Base-by-base conservation (phyloP, 2,888 invertebrate genomes). In the Meliscaeva auricollis region DNA sequence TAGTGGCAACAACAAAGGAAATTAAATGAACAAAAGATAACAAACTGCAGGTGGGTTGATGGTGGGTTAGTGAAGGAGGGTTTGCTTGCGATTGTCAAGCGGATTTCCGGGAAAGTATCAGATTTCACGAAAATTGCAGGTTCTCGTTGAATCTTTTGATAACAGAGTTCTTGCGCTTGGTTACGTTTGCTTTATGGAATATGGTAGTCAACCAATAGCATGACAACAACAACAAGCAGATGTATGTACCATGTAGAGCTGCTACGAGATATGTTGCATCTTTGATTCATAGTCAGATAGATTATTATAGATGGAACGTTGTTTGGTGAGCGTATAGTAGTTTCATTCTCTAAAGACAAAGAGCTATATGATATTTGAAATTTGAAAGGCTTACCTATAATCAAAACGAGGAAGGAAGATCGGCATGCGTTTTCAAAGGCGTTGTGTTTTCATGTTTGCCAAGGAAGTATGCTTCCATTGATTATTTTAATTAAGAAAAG, bases 21-120 rank as follows among this genome's bases (percentile, higher is more conserved):
- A 80, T 66, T 64, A 84, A 84, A 84, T 84, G 80, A 84, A 79
- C 74, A 70, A 60, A 38, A 69, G 78, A 78, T 78, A 69, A 78
- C 83, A 77, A 75, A 80, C 35, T 66, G 32, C 66, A 50, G n/a
- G 46, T 64, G 30, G 58, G 20, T 20, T 35, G 17, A 17, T 32
- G 15, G 26, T 30, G 44, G 58, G 77, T 6, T 6, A 35, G 9
- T 35, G 35, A 35, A 35, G 6, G 35, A 9, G 48, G 62, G 17
- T 20, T 38, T 58, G 58, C 20, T 58, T 79, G 83, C 48, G 70
- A 74, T 75, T 80, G 84, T 84, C 80, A 84, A 80, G 72, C 80
- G 80, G 80, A 75, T 80, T 64, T 68, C 66, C 58, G 60, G 48
- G 41, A 62, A 79, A 74, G 22, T 72, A 83, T 78, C 68, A 46